phyloP scores from a whole-genome alignment of 2,797 vertebrate genomes.

The Cephalopachus bancanus region DNA sequence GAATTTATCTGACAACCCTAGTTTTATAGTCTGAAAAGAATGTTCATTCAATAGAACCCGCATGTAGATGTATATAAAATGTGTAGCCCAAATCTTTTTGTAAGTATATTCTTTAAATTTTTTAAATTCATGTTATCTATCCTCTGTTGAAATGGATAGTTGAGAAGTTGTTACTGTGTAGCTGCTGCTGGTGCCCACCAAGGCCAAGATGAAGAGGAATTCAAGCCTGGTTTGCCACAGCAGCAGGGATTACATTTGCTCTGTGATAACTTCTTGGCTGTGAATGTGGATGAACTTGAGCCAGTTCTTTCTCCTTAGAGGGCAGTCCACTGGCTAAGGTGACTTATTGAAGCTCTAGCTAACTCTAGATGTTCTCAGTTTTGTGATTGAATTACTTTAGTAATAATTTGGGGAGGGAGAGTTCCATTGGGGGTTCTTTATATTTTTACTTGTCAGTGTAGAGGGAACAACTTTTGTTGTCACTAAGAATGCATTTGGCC shows the following conservation, averaged over 20 bases:
- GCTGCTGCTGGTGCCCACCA: neutral
- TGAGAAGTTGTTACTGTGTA: neutral
- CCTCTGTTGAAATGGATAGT: neutral
- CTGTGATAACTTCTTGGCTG: constrained; percentile 58
- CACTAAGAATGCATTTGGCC: neutral
- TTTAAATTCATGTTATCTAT: neutral
- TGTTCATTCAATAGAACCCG: neutral
- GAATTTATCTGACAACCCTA: constrained; percentile 12
- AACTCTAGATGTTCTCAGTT: neutral
- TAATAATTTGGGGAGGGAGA: neutral
- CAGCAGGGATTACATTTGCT: constrained; percentile 25
- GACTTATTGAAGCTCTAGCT: neutral
- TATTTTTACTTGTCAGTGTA: neutral
- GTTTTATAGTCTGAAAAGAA: neutral
- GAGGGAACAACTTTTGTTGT: constrained; percentile 28
- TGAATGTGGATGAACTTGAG: neutral
- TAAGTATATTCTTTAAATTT: neutral
- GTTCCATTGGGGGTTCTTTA: neutral
- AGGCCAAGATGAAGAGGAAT: constrained; percentile 7
- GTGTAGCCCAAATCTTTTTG: neutral
- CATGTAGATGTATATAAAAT: neutral
- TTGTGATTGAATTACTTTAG: constrained; percentile 29
- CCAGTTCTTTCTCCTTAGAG: constrained; percentile 30
- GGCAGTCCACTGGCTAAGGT: neutral
- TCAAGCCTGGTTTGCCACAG: neutral